phyloP scores from a whole-genome alignment of 2,113 vertebrate species.

The Tricholaema leucomelas region DNA sequence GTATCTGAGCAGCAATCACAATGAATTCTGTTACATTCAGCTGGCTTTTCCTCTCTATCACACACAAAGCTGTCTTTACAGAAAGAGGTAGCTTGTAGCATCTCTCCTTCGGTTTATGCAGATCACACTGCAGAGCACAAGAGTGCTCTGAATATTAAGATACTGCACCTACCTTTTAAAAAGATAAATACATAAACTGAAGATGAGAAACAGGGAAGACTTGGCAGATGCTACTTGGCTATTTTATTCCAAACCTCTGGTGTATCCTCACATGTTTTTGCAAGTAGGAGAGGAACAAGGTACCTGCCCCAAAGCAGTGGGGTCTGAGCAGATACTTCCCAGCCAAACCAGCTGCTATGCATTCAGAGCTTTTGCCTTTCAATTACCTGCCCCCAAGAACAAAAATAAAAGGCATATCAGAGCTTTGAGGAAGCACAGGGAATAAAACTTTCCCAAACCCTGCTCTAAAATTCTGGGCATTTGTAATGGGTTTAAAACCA shows the following conservation, averaged over 20 bases:
- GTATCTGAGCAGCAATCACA: conserved; percentile 45
- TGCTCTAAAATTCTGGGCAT: conserved; percentile 33
- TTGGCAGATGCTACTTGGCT: background rate
- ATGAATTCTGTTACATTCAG: conserved; percentile 49
- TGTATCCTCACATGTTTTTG: background rate
- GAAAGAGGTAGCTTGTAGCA: conserved; percentile 14
- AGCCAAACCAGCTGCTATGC: background rate
- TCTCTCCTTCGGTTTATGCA: conserved; percentile 42
- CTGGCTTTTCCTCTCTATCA: conserved; percentile 20
- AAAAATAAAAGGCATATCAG: conserved; percentile 25
- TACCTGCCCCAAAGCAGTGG: background rate
- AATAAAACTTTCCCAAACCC: conserved; percentile 20
- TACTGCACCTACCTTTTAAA: background rate
- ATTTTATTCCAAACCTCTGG: background rate
- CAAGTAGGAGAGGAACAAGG: background rate
- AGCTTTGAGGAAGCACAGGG: background rate
- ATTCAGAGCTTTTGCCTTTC: conserved; percentile 15
- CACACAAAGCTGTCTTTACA: conserved; percentile 26
- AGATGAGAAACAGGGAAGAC: background rate
- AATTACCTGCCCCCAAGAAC: background rate
- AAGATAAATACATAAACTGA: background rate
- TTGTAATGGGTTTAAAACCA: conserved; percentile 30
- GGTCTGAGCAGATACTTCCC: background rate
- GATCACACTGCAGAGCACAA: conserved; percentile 45
- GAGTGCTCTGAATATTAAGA: conserved; percentile 62